Evolutionary conservation across 1,140 invertebrate species (phyloP).

Genomic region (Anoplolepis gracilipes): DNA sequence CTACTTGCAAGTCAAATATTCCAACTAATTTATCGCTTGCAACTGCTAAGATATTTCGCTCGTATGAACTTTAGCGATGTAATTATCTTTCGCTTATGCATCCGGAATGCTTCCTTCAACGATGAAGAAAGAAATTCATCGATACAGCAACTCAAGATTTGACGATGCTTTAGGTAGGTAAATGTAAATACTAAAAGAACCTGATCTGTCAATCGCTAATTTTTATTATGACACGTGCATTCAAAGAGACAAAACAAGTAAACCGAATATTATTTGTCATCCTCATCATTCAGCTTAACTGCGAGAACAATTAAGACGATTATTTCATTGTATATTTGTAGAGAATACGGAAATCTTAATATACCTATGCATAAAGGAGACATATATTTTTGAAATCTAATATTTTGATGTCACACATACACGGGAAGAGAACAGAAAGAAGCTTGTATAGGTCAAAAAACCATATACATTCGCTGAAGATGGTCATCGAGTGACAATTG

Average conservation of each 20-base stretch:
- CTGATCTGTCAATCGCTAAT: not conserved
- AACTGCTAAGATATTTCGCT: constrained; percentile 4
- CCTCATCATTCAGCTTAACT: not conserved
- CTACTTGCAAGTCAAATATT: constrained; percentile 10
- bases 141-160: not conserved
- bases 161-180: not conserved
- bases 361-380: not conserved
- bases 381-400: too few species aligned
- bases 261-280: not conserved
- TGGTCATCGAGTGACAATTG: constrained; percentile 69
- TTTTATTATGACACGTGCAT: not conserved
- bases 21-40: constrained; percentile 32
- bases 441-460: constrained; percentile 36
- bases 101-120: not conserved
- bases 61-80: not conserved
- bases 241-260: not conserved
- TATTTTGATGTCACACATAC: not conserved
- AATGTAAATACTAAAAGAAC: not conserved
- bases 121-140: not conserved
- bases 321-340: constrained; percentile 1
- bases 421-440: not conserved
- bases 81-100: not conserved
- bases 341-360: not conserved
- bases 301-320: constrained; percentile 24
- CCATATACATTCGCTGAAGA: constrained; percentile 39